phyloP scores from a whole-genome alignment of 2,888 invertebrate species.

The Synergus gifuensis region DNA sequence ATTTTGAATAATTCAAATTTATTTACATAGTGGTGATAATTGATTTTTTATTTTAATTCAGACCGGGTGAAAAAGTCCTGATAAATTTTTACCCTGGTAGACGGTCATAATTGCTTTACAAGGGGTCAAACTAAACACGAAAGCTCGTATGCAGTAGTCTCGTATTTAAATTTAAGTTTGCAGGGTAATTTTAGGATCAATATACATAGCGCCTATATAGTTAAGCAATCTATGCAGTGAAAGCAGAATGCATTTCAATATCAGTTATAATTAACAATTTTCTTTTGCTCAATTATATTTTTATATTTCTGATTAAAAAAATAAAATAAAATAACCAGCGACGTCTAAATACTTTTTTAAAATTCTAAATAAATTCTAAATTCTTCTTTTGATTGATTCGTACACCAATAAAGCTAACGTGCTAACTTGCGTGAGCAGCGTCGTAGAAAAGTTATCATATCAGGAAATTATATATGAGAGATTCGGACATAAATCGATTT shows the following conservation, averaged over 20 bases:
- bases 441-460: not conserved
- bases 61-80: not conserved
- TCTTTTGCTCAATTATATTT: too few species aligned
- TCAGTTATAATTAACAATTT: too few species aligned
- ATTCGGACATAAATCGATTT: not conserved
- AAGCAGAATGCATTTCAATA: too few species aligned
- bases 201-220: constrained; percentile 6
- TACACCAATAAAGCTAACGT: not conserved
- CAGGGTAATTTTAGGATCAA: constrained; percentile 13
- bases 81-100: not conserved
- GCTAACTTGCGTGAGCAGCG: constrained; percentile 4
- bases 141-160: constrained; percentile 25
- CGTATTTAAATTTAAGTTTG: constrained; percentile 24
- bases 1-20: too few species aligned
- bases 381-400: not conserved
- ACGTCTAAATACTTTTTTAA: too few species aligned
- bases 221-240: too few species aligned
- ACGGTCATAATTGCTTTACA: constrained; percentile 16
- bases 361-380: too few species aligned
- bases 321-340: too few species aligned
- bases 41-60: not conserved
- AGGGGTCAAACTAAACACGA: constrained; percentile 12
- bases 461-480: constrained; percentile 19
- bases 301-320: too few species aligned
- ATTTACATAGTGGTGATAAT: not conserved